These are phyloP conservation scores for Scotopteryx bipunctaria DNA, from an alignment of 2,888 invertebrate species.

Conservation along the genomic window DNA sequence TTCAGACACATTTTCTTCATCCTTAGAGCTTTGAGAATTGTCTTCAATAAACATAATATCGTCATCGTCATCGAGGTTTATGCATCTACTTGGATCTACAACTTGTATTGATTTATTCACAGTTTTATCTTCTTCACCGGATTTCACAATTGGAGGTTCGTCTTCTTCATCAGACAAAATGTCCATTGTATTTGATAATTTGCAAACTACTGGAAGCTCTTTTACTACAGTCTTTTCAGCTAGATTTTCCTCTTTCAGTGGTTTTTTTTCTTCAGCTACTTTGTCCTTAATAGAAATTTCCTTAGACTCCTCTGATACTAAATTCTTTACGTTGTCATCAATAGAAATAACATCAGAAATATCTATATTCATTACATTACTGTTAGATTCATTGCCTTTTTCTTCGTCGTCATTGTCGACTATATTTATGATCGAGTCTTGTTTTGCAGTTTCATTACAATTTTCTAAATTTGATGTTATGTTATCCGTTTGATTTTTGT, in stretches of 20 bases:
- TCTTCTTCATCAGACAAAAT: conserved; percentile 75
- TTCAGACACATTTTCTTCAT: conserved; percentile 30
- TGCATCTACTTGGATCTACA: conserved; percentile 54
- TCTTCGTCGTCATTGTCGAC: conserved; percentile 17
- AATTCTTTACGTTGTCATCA: conserved; percentile 26
- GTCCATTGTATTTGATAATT: conserved; percentile 67
- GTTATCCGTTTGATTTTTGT: conserved; percentile 1
- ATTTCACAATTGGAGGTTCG: conserved; percentile 38
- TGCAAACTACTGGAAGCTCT: conserved; percentile 46
- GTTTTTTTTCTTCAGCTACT: conserved; percentile 14
- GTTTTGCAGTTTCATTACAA: conserved; percentile 9
- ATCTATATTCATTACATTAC: conserved; percentile 8
- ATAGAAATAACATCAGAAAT: conserved; percentile 12
- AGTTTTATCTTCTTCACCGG: conserved; percentile 3
- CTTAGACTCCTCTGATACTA: background rate
- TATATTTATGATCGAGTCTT: conserved; percentile 14
- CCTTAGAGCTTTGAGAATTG: conserved; percentile 39
- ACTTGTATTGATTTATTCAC: background rate
- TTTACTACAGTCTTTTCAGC: conserved; percentile 6
- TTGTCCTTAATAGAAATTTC: conserved; percentile 20
- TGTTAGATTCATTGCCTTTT: conserved; percentile 21
- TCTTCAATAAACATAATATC: conserved; percentile 76
- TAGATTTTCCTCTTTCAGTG: background rate
- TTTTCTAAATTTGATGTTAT: background rate
- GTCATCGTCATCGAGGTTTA: conserved; percentile 70